phyloP scores from a whole-genome alignment of 2,113 vertebrate species.

The Rhynchomys soricoides region DNA sequence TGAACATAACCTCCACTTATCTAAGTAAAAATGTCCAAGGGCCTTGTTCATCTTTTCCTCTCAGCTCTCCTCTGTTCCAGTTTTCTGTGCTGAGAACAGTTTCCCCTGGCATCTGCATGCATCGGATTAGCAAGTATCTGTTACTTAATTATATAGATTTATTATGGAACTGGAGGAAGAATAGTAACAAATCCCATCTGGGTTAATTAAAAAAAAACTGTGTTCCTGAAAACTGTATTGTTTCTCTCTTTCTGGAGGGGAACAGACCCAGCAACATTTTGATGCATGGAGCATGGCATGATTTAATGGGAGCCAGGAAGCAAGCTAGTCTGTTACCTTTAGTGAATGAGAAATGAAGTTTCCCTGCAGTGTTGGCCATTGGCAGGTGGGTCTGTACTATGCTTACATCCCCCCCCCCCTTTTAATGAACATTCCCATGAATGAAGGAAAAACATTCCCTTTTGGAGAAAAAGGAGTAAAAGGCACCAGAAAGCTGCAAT shows the following conservation, averaged over 20 bases:
- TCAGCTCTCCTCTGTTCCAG: not conserved
- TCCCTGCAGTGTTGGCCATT: not conserved
- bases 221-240: constrained; percentile 15
- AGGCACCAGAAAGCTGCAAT: constrained; percentile 39
- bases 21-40: not conserved
- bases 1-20: not conserved
- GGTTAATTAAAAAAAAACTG: constrained; percentile 63
- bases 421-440: not conserved
- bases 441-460: not conserved
- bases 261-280: constrained; percentile 51
- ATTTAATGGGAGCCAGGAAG: not conserved
- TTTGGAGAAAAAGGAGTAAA: constrained; percentile 26
- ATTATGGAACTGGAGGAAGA: constrained; percentile 56
- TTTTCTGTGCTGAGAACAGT: constrained; percentile 32
- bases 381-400: not conserved
- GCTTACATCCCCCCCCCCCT: not conserved
- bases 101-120: not conserved
- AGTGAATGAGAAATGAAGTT: constrained; percentile 18
- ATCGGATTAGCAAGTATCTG: constrained; percentile 51
- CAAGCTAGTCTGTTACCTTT: not conserved
- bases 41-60: not conserved
- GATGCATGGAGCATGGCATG: not conserved
- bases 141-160: constrained; percentile 72
- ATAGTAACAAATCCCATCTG: constrained; percentile 69
- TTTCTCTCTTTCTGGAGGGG: constrained; percentile 13